Evolutionary conservation across 2,113 vertebrate species (phyloP), one percentile per base, ranked within the genome.

Genomic region (Tonatia bakeri): DNA sequence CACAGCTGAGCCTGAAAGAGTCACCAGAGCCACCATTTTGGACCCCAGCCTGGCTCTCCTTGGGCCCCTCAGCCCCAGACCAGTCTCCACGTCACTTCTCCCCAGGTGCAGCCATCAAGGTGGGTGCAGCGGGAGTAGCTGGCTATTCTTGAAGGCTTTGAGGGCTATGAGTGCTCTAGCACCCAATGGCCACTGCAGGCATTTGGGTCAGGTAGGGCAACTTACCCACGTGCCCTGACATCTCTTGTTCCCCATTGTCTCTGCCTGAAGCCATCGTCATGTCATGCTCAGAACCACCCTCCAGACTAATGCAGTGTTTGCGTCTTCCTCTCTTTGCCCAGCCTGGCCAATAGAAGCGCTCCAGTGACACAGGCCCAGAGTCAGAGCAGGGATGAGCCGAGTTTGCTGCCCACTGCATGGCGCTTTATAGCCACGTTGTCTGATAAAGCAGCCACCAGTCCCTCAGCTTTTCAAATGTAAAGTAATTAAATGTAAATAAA

Each of bases 1-100:
- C 12, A 61, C 7, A 11, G 24, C 40, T 36, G 11, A 54, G 20
- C 45, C 69, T 15, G 3, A 36, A 36, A 12, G 20, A 75, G 45
- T 65, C 45, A 24, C 38, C 28, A 13, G 40, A 38, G 28, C 6
- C 0, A 0, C 38, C 50, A 2, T 6, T 19, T 19, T 24, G 17
- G 65, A 31, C 16, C 6, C 43, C 3, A 12, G 13, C n/a, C 31
- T 36, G 20, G 22, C 1, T 56, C 73, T 64, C 3, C 0, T 24
- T 10, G 20, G 69, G 33, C 2, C 5, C 70, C 24, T 45, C 36
- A 28, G 3, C 65, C 43, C 54, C 65, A 90, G 85, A 52, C 5
- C 19, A 26, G 26, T 31, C 7, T 24, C 26, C 33, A 43, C 10
- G 3, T 31, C 50, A n/a, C 33, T 47, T 67, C 4, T 12, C 31